These are phyloP conservation scores for Hippocampus mohnikei DNA, from an alignment of 2,113 vertebrate genomes.

Conservation along the genomic window DNA sequence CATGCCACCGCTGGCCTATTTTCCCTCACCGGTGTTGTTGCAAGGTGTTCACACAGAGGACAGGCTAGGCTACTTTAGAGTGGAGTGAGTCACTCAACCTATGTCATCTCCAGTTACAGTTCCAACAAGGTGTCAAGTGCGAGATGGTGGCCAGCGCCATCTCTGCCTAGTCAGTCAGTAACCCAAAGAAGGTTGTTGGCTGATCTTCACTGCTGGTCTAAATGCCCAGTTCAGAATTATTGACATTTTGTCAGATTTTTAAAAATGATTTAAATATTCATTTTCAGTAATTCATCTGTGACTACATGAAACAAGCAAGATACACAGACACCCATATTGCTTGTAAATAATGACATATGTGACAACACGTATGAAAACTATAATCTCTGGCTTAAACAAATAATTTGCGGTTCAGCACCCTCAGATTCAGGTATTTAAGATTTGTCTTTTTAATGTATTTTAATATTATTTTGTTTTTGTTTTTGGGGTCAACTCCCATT, in stretches of 20 bases:
- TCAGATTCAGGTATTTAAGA: too few species aligned
- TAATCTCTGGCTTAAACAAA: not conserved
- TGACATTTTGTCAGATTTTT: not conserved
- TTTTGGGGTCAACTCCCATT: too few species aligned
- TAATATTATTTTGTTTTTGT: too few species aligned
- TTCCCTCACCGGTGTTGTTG: not conserved
- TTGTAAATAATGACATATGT: not conserved
- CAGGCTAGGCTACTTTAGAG: conserved; percentile 32
- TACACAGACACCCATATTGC: not conserved
- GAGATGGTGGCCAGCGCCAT: not conserved
- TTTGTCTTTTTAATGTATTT: too few species aligned
- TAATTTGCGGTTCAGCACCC: too few species aligned
- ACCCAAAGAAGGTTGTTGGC: not conserved
- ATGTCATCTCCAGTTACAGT: conserved; percentile 65
- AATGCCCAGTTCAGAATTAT: not conserved
- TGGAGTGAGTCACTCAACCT: conserved; percentile 48
- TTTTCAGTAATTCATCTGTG: not conserved
- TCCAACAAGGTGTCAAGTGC: conserved; percentile 25
- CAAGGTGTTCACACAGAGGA: not conserved
- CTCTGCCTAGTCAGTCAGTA: not conserved
- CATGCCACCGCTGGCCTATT: not conserved
- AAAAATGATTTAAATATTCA: not conserved
- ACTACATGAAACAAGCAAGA: not conserved
- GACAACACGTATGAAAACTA: not conserved
- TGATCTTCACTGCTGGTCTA: not conserved